phyloP scores from a whole-genome alignment of 2,888 invertebrate genomes.

The Drosophila acutilabella region DNA sequence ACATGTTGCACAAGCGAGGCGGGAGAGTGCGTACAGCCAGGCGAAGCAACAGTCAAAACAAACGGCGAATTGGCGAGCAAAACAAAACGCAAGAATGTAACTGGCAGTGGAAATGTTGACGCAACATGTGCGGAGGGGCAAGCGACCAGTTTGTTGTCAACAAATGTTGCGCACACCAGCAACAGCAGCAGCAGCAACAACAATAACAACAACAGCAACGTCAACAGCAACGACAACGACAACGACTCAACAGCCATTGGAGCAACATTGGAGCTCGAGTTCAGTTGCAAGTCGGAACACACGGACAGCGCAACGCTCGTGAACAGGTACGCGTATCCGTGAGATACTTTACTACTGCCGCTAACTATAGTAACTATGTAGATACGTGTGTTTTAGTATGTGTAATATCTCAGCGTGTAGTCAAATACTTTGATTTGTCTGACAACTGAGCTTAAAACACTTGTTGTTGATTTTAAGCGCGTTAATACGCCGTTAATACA shows the following conservation, averaged over 20 bases:
- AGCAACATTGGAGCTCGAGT: slow-evolving; percentile 65
- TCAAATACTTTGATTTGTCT: slow-evolving; percentile 21
- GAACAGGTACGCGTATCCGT: slow-evolving; percentile 82
- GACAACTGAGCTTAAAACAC: slow-evolving; percentile 37
- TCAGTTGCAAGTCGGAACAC: slow-evolving; percentile 85
- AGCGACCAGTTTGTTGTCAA: slow-evolving; percentile 59
- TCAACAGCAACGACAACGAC: slow-evolving; percentile 26
- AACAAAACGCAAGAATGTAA: slow-evolving; percentile 74
- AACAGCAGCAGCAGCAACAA: slow-evolving; percentile 33
- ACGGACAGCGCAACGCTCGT: slow-evolving; percentile 82
- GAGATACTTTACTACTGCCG: slow-evolving; percentile 40
- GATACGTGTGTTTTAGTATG: background rate
- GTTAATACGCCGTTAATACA: slow-evolving; percentile 14
- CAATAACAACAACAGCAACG: slow-evolving; percentile 44
- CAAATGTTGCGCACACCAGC: slow-evolving; percentile 50
- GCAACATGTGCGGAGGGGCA: slow-evolving; percentile 65
- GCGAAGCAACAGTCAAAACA: slow-evolving; percentile 73
- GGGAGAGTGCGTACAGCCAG: slow-evolving; percentile 38
- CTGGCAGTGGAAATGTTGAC: slow-evolving; percentile 49
- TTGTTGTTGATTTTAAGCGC: slow-evolving; percentile 48
- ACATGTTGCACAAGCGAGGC: slow-evolving; percentile 67
- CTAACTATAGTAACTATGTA: slow-evolving; percentile 37
- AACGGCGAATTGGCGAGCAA: slow-evolving; percentile 78
- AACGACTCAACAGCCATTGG: slow-evolving; percentile 52
- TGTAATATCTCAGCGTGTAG: background rate